phyloP scores from a whole-genome alignment of 2,888 invertebrate genomes.

The Orchestes rusci region DNA sequence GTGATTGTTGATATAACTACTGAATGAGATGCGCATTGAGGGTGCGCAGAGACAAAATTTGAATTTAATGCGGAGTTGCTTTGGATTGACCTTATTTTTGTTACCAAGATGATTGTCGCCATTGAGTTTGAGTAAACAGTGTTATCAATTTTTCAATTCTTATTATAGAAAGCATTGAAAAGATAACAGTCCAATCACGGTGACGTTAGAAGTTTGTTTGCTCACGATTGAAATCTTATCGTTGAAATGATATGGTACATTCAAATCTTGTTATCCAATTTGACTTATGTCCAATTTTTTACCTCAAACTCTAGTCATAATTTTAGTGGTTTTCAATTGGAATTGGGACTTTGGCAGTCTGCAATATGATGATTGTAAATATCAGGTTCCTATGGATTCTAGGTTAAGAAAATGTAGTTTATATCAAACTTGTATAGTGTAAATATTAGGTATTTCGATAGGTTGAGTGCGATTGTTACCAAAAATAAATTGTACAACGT shows the following conservation, averaged over 20 bases:
- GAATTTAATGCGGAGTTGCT: slow-evolving; percentile 1
- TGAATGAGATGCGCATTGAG: background rate
- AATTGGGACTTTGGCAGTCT: slow-evolving; percentile 1
- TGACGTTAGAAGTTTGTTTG: too few species aligned
- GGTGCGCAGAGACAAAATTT: slow-evolving; percentile 1
- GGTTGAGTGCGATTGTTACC: slow-evolving; percentile 12
- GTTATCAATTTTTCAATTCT: slow-evolving; percentile 19
- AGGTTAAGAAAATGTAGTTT: slow-evolving; percentile 10
- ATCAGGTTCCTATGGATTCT: slow-evolving; percentile 15
- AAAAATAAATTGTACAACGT: slow-evolving; percentile 14
- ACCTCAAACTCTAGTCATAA: slow-evolving; percentile 20
- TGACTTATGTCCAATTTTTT: too few species aligned
- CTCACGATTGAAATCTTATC: too few species aligned
- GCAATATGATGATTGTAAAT: slow-evolving; percentile 11
- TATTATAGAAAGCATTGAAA: slow-evolving; percentile 8
- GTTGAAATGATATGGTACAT: too few species aligned
- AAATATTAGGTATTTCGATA: slow-evolving; percentile 13
- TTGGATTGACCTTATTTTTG: too few species aligned
- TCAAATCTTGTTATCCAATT: too few species aligned
- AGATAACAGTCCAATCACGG: slow-evolving; percentile 15
- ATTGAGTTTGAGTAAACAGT: slow-evolving; percentile 15
- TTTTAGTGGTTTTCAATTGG: slow-evolving; percentile 12
- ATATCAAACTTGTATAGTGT: slow-evolving; percentile 19
- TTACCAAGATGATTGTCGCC: too few species aligned
- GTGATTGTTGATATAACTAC: background rate